These are phyloP conservation scores for Oryzias dopingdopingensis DNA, from an alignment of 2,797 vertebrate genomes.

Conservation along the genomic window DNA sequence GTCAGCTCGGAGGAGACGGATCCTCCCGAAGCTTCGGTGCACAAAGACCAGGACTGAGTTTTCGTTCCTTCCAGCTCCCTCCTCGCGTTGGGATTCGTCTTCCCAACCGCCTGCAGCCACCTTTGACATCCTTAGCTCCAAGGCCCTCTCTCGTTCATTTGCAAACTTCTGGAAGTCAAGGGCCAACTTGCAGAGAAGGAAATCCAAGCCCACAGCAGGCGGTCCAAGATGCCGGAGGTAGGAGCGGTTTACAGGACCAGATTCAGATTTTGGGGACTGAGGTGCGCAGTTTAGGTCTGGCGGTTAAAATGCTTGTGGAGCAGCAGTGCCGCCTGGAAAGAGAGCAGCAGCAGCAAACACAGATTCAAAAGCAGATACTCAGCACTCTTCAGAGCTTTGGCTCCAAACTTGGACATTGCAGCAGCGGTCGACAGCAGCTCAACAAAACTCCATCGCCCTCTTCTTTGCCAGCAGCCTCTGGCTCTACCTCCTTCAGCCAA, in stretches of 20 bases:
- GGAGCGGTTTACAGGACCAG: constrained; percentile 70
- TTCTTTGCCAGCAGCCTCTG: constrained; percentile 41
- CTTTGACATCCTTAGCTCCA: constrained; percentile 47
- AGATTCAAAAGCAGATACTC: constrained; percentile 85
- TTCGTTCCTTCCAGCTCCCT: constrained; percentile 58
- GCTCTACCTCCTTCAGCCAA: constrained; percentile 67
- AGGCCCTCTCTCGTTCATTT: constrained; percentile 42
- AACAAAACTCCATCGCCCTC: constrained; percentile 54
- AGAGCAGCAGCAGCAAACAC: constrained; percentile 84
- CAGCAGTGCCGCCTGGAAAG: constrained; percentile 79
- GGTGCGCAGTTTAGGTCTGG: constrained; percentile 78
- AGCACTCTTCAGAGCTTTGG: constrained; percentile 79
- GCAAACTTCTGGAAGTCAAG: constrained; percentile 46
- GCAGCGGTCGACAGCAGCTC: constrained; percentile 46
- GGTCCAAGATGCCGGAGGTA: constrained; percentile 43
- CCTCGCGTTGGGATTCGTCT: constrained; percentile 71
- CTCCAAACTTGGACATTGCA: constrained; percentile 63
- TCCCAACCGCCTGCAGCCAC: constrained; percentile 50
- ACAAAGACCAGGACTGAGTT: constrained; percentile 56
- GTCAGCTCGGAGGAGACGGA: constrained; percentile 45
- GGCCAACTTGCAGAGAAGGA: constrained; percentile 38
- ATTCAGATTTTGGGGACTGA: constrained; percentile 79
- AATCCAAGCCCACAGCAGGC: constrained; percentile 60
- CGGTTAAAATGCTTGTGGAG: constrained; percentile 79
- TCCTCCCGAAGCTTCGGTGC: constrained; percentile 54